Evolutionary conservation across 2,113 vertebrate genomes (phyloP).

Genomic region (Tonatia bakeri): DNA sequence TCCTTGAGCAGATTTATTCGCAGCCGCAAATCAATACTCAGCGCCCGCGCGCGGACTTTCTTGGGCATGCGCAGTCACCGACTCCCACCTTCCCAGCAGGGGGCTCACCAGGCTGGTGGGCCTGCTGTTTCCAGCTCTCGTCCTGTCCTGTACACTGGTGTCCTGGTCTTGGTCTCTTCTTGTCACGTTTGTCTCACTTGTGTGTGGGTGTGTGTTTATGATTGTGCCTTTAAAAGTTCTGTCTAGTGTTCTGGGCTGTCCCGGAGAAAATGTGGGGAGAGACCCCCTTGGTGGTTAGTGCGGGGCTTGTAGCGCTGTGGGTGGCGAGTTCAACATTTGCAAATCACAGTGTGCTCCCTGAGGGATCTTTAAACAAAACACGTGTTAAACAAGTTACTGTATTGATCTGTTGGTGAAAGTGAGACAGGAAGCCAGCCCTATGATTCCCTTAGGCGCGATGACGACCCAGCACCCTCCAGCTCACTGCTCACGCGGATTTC

Average conservation of each 20-base stretch:
- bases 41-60: too few relatives aligned
- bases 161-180: accelerated
- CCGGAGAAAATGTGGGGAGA: neutral
- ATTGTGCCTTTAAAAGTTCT: neutral
- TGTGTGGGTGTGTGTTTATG: neutral
- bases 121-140: too few relatives aligned
- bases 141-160: accelerated
- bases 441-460: neutral
- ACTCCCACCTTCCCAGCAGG: accelerated
- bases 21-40: too few relatives aligned
- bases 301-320: neutral
- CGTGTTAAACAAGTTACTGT: neutral
- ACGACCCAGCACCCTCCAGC: neutral
- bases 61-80: accelerated
- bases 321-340: neutral
- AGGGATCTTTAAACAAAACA: neutral
- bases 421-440: neutral
- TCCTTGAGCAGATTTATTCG: neutral
- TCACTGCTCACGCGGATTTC: neutral
- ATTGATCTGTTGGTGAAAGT: neutral
- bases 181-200: neutral
- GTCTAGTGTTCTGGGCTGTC: neutral
- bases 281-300: neutral
- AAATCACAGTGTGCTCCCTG: neutral
- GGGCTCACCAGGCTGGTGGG: accelerated